Evolutionary conservation across 2,888 invertebrate species (phyloP).

Genomic region (Clepsis dumicolana): DNA sequence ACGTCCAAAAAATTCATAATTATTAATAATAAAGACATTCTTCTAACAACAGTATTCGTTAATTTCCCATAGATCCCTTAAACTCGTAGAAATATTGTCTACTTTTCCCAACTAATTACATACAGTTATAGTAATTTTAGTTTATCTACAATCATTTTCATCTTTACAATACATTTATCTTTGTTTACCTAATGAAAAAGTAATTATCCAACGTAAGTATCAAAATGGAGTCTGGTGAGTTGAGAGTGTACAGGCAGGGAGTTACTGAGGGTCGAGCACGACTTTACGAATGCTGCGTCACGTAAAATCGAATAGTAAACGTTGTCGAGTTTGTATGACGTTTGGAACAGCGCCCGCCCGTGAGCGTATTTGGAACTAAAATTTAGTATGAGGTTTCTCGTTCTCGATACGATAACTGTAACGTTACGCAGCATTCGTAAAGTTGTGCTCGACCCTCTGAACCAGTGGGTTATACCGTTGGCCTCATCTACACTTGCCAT

Average conservation of each 20-base stretch:
- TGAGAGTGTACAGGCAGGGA: neutral
- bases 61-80: conserved; percentile 63
- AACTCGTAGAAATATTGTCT: conserved; percentile 81
- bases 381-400: no score
- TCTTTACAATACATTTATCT: neutral
- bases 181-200: neutral
- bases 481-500: no score
- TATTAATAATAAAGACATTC: conserved; percentile 38
- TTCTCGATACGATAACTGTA: no score
- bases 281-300: no score
- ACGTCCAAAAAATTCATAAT: conserved; percentile 48
- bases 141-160: conserved; percentile 39
- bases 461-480: no score
- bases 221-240: neutral
- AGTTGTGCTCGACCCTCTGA: no score
- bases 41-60: conserved; percentile 41
- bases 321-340: no score
- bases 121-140: conserved; percentile 35
- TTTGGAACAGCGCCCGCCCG: no score
- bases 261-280: no score
- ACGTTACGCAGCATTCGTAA: no score
- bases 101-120: conserved; percentile 53
- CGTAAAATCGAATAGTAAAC: no score
- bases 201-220: neutral
- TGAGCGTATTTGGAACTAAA: no score